Base-by-base conservation (phyloP, 2,888 invertebrate species). In the Cephus rjabovi region DNA sequence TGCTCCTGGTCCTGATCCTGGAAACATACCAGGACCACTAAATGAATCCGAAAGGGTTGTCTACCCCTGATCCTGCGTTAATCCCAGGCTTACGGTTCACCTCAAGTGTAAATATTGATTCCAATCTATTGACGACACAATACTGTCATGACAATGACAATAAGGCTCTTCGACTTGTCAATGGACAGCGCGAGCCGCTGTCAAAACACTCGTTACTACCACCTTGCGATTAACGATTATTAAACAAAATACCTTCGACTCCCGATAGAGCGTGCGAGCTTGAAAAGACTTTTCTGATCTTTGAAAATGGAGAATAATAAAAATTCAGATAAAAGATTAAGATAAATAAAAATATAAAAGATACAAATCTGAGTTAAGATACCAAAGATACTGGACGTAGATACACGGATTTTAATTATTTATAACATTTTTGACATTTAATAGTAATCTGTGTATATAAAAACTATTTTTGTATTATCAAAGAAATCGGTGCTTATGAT, bases 101-200 rank as follows among this genome's bases (percentile, higher is more conserved):
- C 80, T 84, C 79, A 84, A 88, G 84, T 89, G 88, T 90, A 90
- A 90, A 90, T 90, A 90, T 90, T 90, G 90, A 90, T 90, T 89
- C 86, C 87, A 88, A 89, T 90, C 89, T 86, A 85, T 86, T 82
- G 82, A 79, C 75, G 79, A 81, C 77, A 89, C 88, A 89, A 90
- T 88, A 83, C 85, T 15, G 40, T 56, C 40, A 56, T 56, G 40
- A 56, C 40, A 79, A 79, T 81, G 82, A 76, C 81, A 79, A 82
- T 79, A 81, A 79, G 81, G 81, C 78, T 77, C 76, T 77, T 79
- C 77, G 79, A 76, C 80, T 79, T 82, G 81, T 83, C 80, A 81
- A 79, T 69, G 81, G 79, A 74, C 79, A 81, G 80, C 84, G 81
- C 82, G 81, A 83, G 85, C 86, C 85, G 86, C 87, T 90, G 89